Base-by-base conservation (phyloP, 2,888 invertebrate genomes). In the Coremacera marginata region DNA sequence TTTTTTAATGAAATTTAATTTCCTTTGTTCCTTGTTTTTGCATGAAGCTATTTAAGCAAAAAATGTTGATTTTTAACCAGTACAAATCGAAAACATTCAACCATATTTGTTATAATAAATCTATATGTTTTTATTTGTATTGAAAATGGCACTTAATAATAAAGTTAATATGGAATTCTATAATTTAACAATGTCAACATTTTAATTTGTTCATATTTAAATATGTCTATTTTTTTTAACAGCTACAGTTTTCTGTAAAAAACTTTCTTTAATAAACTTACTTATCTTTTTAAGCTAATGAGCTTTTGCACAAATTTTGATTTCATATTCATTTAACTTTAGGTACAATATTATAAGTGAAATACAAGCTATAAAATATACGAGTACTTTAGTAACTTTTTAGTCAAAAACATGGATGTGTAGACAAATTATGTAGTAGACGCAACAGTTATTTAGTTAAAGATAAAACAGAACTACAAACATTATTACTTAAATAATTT, bases 91-190 rank as follows among this genome's bases (percentile, higher is more conserved):
- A 0, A 31, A 52, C 70, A 71, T 75, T 55, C 63, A 70, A 67
- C 14, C 34, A 16, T 71, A 75, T 25, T 52, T 68, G 11, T 34
- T 51, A 77, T 73, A 78, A 60, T 68, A 65, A 57, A 70, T 63
- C 37, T 75, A 49, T 31, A 80, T 31, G 31, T 77, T 70, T 73
- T 65, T 75, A 76, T 77, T 63, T 78, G 77, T 77, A 77, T 77
- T 63, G 75, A 67, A 79, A 80, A 82, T 82, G 82, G 81, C 82
- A 82, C 82, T 82, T 82, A 82, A 77, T 77, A 78, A 78, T 76
- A 76, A 60, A 79, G 68, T 72, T 27, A 78, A 68, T 74, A 55
- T 77, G 57, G 57, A 70, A 16, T 74, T 68, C 25, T 75, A 73
- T 44, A 57, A 62, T 70, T 62, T 68, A 77, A 75, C 65, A 70